Percentiles rank a stretch among this genome's conserved stretches.
Conservation (phyloP, 2,113 vertebrate species). For the Australoheros scitulus region DNA sequence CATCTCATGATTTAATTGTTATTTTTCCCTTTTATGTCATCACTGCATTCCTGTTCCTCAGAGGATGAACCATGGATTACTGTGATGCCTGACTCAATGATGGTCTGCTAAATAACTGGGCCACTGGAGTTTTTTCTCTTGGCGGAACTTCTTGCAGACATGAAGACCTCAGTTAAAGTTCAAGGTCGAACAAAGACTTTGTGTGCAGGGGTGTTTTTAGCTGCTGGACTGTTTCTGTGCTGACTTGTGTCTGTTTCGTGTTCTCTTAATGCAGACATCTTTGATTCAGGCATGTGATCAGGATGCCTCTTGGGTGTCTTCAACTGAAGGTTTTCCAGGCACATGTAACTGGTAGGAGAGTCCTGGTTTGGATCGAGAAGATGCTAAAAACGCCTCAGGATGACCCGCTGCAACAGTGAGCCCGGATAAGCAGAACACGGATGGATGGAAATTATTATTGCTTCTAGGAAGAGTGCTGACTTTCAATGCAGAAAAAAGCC, state of each 20-base stretch:
- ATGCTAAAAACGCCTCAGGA: background rate
- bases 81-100: background rate
- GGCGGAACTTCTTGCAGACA: background rate
- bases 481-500: background rate
- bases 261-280: background rate
- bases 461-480: background rate
- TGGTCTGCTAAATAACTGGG: too few relatives aligned
- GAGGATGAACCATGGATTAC: background rate
- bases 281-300: background rate
- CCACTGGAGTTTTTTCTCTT: background rate
- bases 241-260: background rate
- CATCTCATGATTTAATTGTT: background rate
- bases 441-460: background rate
- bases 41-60: background rate
- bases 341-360: background rate
- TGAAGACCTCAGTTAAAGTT: background rate
- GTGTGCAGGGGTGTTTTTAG: background rate
- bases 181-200: background rate
- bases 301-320: background rate
- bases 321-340: background rate
- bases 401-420: background rate
- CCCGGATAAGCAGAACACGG: background rate
- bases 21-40: background rate
- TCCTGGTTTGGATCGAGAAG: background rate
- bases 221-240: background rate